phyloP scores from a whole-genome alignment of 2,888 invertebrate genomes.

The Drosophila infuscata region DNA sequence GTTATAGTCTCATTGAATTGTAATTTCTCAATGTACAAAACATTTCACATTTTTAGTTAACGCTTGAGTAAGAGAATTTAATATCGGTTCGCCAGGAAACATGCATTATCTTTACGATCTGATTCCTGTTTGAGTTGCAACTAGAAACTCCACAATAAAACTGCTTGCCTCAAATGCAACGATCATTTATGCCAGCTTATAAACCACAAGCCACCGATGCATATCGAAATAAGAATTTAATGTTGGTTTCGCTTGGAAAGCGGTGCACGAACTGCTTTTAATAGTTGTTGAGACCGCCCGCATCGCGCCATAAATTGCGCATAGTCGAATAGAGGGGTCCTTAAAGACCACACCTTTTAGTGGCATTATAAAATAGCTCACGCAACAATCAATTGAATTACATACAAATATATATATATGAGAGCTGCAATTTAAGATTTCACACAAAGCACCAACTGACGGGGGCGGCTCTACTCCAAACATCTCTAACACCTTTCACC shows the following conservation, averaged over 20 bases:
- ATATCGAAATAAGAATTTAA: constrained; percentile 52
- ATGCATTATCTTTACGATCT: constrained; percentile 25
- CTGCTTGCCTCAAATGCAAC: constrained; percentile 21
- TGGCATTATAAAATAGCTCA: constrained; percentile 61
- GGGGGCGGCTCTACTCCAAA: neutral
- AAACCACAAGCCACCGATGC: constrained; percentile 45
- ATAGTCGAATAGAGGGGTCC: constrained; percentile 3
- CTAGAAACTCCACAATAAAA: neutral
- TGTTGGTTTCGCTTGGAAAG: constrained; percentile 36
- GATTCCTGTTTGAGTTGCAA: constrained; percentile 23
- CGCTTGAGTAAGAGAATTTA: neutral
- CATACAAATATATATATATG: neutral
- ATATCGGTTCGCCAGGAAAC: neutral
- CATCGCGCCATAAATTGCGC: constrained; percentile 66
- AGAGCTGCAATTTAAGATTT: constrained; percentile 73
- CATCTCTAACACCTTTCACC: constrained; percentile 65
- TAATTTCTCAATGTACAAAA: neutral
- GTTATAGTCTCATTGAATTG: neutral
- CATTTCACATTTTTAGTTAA: neutral
- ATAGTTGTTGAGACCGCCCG: constrained; percentile 67
- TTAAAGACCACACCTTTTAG: constrained; percentile 33
- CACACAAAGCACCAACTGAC: constrained; percentile 55
- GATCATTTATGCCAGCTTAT: constrained; percentile 36
- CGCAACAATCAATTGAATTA: constrained; percentile 70
- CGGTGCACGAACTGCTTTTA: constrained; percentile 60